Evolutionary conservation across 2,113 vertebrate species (phyloP), one percentile per base, ranked within the genome.

Genomic region (Bujurquina vittata): DNA sequence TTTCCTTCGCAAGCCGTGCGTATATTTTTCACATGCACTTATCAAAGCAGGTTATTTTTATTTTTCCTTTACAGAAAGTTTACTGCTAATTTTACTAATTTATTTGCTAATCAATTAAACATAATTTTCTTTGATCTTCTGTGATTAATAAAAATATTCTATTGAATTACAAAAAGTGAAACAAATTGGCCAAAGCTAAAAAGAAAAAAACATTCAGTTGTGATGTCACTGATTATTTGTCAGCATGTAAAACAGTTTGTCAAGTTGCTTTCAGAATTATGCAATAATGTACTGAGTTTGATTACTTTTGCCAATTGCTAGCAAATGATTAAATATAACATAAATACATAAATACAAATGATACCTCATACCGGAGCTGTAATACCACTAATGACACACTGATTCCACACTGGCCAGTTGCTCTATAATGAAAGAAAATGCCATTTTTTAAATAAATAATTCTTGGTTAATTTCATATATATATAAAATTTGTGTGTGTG

Each of bases 1-100:
- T 72, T n/a, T 6, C 0, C 0, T 72, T n/a, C 20, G 1, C 8
- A 10, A 22, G 4, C 54, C 54, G 10, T 56, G 20, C 9, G 8
- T 56, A n/a, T 55, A 56, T 22, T 10, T 10, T 22, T n/a, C 9
- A 9, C 9, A 7, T 55, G 20, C 20, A 55, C 52, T 10, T 9
- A 20, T 20, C 5, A 20, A 52, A 69, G 18, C 29, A 52, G 20
- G 26, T 12, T 52, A 31, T 72, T 52, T 72, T 72, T 52, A 31
- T 52, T 49, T 52, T 29, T 69, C 43, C 40, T 43, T 29, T 20
- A 26, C 23, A 72, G 65, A 52, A 52, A 20, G 4, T 31, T 20
- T n/a, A 72, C 65, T 52, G n/a, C 43, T 8, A 46, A 18, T 20
- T 52, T 3, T 12, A 5, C 40, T 33, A 33, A 33, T 33, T 33